phyloP scores from a whole-genome alignment of 2,113 vertebrate species.

The Burhinus oedicnemus region DNA sequence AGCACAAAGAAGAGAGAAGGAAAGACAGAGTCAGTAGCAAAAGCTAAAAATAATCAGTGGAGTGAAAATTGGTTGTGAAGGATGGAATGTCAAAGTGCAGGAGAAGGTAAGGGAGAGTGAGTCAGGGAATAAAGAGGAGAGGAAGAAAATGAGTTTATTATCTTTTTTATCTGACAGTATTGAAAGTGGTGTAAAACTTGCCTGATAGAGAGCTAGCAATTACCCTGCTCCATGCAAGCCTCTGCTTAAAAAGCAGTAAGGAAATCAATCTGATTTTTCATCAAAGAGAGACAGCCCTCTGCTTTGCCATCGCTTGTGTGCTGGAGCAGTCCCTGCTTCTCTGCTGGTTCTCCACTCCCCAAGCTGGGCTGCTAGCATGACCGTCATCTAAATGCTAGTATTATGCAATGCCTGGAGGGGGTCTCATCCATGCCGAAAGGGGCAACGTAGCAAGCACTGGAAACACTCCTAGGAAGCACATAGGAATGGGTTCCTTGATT shows the following conservation, averaged over 20 bases:
- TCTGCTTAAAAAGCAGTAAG: background rate
- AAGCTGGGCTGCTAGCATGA: background rate
- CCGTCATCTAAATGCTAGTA: background rate
- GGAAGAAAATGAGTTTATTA: constrained; percentile 4
- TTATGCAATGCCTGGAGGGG: background rate
- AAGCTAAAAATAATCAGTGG: constrained; percentile 36
- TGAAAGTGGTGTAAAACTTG: constrained; percentile 15
- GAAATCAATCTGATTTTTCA: background rate
- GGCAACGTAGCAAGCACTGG: background rate
- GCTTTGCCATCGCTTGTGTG: background rate
- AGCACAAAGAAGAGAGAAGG: background rate
- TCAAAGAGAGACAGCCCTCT: background rate
- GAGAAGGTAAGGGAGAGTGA: constrained; percentile 15
- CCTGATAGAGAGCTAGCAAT: background rate
- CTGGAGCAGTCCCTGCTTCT: background rate
- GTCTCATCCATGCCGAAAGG: background rate
- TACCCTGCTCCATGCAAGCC: background rate
- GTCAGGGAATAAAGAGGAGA: background rate
- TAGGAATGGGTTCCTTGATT: background rate
- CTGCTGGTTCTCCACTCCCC: background rate
- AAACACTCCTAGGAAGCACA: background rate
- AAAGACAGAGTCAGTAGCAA: background rate
- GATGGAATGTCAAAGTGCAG: constrained; percentile 33
- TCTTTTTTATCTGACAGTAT: constrained; percentile 10
- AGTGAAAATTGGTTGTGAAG: constrained; percentile 26